Conservation (phyloP, 2,113 vertebrate genomes). For the Isichthys henryi region DNA sequence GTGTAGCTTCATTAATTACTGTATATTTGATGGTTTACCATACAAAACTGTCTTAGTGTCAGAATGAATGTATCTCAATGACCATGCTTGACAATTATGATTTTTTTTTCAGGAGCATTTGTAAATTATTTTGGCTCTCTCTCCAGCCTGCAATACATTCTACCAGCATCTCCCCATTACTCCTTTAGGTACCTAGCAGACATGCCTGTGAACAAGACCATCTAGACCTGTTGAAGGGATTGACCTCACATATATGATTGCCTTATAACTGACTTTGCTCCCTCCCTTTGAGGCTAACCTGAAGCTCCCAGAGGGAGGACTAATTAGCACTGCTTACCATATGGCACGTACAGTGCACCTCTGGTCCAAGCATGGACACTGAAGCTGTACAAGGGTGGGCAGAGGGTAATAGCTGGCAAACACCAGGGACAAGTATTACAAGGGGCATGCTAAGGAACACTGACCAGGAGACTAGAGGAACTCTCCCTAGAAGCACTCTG, state of each 20-base stretch:
- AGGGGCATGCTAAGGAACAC: background rate
- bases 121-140: background rate
- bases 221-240: background rate
- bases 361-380: background rate
- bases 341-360: background rate
- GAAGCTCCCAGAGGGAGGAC: background rate
- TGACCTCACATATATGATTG: background rate
- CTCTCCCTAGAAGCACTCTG: background rate
- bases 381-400: background rate
- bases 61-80: background rate
- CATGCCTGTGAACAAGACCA: background rate
- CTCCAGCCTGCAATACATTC: background rate
- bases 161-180: background rate
- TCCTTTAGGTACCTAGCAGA: background rate
- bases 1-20: background rate
- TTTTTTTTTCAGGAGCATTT: background rate
- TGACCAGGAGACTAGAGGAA: background rate
- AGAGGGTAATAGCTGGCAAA: background rate
- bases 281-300: background rate
- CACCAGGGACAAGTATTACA: background rate
- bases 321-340: background rate
- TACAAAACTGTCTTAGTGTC: background rate
- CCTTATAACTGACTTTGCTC: background rate
- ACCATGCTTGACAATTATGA: background rate
- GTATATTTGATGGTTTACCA: background rate